Percentiles rank a stretch among this genome's conserved stretches.
These are phyloP conservation scores for Aquatica leii DNA, from an alignment of 2,888 invertebrate genomes.

Conservation along the genomic window DNA sequence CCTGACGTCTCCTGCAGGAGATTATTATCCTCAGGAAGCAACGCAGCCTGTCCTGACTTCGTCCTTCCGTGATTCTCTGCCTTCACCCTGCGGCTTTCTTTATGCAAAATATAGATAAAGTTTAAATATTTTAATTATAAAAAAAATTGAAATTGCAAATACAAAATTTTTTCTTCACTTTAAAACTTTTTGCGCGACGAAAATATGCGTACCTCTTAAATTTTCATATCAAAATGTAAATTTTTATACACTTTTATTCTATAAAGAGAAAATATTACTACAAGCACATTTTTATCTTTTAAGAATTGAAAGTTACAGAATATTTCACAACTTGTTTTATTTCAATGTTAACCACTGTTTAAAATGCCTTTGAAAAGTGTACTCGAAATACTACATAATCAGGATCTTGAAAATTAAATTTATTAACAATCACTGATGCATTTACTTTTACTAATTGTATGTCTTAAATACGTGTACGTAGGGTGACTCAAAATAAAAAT, in stretches of 20 bases:
- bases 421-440: neutral
- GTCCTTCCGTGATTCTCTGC: slow-evolving; percentile 37
- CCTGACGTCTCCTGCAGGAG: slow-evolving; percentile 60
- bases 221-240: slow-evolving; percentile 1
- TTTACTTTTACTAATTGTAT: too few species aligned
- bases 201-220: too few species aligned
- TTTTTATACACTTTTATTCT: neutral
- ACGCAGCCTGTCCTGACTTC: slow-evolving; percentile 45
- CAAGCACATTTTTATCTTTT: neutral
- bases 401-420: neutral
- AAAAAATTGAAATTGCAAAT: slow-evolving; percentile 3
- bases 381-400: neutral
- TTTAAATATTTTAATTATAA: slow-evolving; percentile 14
- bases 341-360: slow-evolving; percentile 4
- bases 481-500: too few species aligned
- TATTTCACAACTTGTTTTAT: neutral
- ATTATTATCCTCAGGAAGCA: slow-evolving; percentile 61
- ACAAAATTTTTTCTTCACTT: neutral
- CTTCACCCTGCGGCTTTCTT: slow-evolving; percentile 31
- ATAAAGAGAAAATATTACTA: too few species aligned
- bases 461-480: too few species aligned
- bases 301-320: neutral
- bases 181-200: too few species aligned
- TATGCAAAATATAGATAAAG: slow-evolving; percentile 27
- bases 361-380: neutral